Percentiles rank a stretch among this genome's conserved stretches.
Conservation (phyloP, 2,888 invertebrate species). For the Antitype chi region DNA sequence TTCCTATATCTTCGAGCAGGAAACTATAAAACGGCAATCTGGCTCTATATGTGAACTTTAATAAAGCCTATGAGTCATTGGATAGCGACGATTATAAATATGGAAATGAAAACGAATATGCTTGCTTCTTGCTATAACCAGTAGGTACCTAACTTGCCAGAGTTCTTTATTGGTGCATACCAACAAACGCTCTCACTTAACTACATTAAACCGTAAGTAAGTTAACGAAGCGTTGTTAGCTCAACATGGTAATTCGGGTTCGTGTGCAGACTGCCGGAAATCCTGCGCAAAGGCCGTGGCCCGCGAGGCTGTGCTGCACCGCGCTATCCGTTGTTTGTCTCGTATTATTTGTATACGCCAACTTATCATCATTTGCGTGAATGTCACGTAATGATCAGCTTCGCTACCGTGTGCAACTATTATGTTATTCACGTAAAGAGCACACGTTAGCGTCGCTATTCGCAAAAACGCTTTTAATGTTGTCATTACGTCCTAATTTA, state of each 20-base stretch:
- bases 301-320: constrained; percentile 76
- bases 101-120: constrained; percentile 24
- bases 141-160: not conserved
- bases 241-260: constrained; percentile 74
- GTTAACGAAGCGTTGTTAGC: constrained; percentile 72
- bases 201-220: constrained; percentile 42
- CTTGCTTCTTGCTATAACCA: not conserved
- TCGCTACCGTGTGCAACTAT: constrained; percentile 52
- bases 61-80: constrained; percentile 40
- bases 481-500: constrained; percentile 7
- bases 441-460: constrained; percentile 6
- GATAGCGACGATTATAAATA: constrained; percentile 20
- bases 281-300: constrained; percentile 86
- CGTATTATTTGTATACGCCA: constrained; percentile 68
- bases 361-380: constrained; percentile 69
- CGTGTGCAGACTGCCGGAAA: constrained; percentile 86
- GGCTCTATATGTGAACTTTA: constrained; percentile 46
- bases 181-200: constrained; percentile 29
- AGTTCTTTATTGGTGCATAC: constrained; percentile 9
- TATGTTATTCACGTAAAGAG: constrained; percentile 25
- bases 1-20: constrained; percentile 57
- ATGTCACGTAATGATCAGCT: constrained; percentile 66
- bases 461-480: constrained; percentile 22
- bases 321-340: constrained; percentile 69
- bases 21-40: constrained; percentile 51